Conservation (phyloP, 2,888 invertebrate species). For the Trachelus stipa region DNA sequence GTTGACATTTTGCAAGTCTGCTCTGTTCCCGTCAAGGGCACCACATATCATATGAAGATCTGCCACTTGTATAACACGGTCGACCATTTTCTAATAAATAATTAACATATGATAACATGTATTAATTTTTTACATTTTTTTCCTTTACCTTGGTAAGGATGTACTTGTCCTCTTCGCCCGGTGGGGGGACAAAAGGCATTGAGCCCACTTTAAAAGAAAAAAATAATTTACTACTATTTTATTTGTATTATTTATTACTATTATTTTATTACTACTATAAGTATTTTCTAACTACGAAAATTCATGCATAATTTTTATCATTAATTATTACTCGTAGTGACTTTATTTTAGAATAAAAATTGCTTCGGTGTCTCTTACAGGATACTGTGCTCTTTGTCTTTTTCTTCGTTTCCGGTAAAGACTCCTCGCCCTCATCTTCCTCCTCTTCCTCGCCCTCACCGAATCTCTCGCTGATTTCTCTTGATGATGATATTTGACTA, state of each 20-base stretch:
- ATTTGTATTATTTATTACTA: neutral
- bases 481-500: neutral
- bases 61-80: slow-evolving; percentile 70
- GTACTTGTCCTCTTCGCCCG: slow-evolving; percentile 58
- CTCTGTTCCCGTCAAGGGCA: slow-evolving; percentile 68
- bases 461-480: slow-evolving; percentile 13
- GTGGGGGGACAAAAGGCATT: slow-evolving; percentile 47
- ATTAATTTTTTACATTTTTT: neutral
- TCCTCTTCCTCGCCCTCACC: slow-evolving; percentile 55
- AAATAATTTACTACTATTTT: neutral
- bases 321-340: neutral
- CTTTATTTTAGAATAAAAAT: neutral
- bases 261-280: neutral
- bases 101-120: neutral
- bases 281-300: neutral
- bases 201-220: slow-evolving; percentile 28
- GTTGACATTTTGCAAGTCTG: slow-evolving; percentile 71
- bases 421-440: slow-evolving; percentile 44
- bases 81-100: slow-evolving; percentile 72
- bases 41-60: slow-evolving; percentile 78
- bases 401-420: slow-evolving; percentile 41
- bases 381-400: slow-evolving; percentile 52
- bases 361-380: slow-evolving; percentile 23
- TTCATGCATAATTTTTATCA: neutral
- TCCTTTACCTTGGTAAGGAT: slow-evolving; percentile 51